A percentile compares a stretch with the other conserved stretches of the same genome.
Evolutionary conservation across 2,797 vertebrate species (phyloP).

Genomic region (Characodon lateralis): DNA sequence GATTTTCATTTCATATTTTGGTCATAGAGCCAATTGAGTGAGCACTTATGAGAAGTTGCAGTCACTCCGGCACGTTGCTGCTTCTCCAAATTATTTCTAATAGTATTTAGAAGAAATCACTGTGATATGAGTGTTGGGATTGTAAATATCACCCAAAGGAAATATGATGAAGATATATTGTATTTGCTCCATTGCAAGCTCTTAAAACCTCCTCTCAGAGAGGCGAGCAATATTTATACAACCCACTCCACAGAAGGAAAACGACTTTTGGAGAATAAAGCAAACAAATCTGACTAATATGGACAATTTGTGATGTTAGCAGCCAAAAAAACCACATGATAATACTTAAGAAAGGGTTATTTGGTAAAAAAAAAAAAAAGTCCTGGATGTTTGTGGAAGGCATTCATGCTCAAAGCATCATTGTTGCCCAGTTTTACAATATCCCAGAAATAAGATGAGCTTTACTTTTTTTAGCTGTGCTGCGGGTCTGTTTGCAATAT

Average conservation of each 20-base stretch:
- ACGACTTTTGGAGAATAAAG: constrained; percentile 67
- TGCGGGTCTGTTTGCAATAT: constrained; percentile 19
- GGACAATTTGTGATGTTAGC: constrained; percentile 67
- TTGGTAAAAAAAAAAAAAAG: constrained; percentile 39
- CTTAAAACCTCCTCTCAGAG: constrained; percentile 48
- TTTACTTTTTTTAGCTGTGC: constrained; percentile 38
- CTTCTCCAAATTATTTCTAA: constrained; percentile 75
- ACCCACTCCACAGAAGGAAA: constrained; percentile 62
- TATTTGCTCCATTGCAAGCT: constrained; percentile 61
- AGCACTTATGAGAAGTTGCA: constrained; percentile 70
- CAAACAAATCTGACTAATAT: constrained; percentile 73
- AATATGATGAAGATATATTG: constrained; percentile 73
- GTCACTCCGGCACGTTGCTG: constrained; percentile 61
- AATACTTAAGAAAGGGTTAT: constrained; percentile 41
- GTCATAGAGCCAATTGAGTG: constrained; percentile 68
- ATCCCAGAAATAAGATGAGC: constrained; percentile 18
- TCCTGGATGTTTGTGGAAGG: constrained; percentile 29
- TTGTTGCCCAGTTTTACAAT: constrained; percentile 43
- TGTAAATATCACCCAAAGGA: constrained; percentile 77
- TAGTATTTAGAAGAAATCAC: constrained; percentile 71
- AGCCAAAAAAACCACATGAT: constrained; percentile 44
- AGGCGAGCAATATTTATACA: constrained; percentile 65
- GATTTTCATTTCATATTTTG: constrained; percentile 73
- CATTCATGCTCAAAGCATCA: constrained; percentile 35
- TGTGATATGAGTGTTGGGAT: constrained; percentile 76